phyloP scores from a whole-genome alignment of 2,888 invertebrate species.

The Scaptomyza flava region DNA sequence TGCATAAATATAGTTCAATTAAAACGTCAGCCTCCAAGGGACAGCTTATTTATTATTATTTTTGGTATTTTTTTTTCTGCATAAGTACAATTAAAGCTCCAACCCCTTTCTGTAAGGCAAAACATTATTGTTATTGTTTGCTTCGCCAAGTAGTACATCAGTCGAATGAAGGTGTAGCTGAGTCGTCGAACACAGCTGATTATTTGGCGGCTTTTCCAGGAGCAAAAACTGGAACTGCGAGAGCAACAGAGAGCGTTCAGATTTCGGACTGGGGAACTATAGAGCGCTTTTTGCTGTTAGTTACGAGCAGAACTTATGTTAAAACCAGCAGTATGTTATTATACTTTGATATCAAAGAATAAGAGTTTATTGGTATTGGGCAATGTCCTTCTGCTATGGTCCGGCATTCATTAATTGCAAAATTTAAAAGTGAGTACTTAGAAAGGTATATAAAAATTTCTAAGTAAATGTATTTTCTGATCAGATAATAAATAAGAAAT shows the following conservation, averaged over 20 bases:
- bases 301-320: conserved; percentile 14
- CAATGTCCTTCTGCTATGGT: not conserved
- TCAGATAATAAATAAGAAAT: too few relatives aligned
- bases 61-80: conserved; percentile 5
- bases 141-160: conserved; percentile 12
- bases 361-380: not conserved
- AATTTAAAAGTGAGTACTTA: not conserved
- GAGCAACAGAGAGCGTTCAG: conserved; percentile 30
- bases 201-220: conserved; percentile 64
- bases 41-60: conserved; percentile 7
- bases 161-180: conserved; percentile 15
- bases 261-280: conserved; percentile 10
- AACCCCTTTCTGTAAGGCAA: not conserved
- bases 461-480: not conserved
- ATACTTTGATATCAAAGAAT: not conserved
- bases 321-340: not conserved
- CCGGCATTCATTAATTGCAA: not conserved
- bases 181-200: conserved; percentile 51
- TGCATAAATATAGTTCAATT: conserved; percentile 55
- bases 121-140: conserved; percentile 36
- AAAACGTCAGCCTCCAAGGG: conserved; percentile 20
- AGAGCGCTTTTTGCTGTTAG: conserved; percentile 7
- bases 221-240: conserved; percentile 38
- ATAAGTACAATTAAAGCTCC: conserved; percentile 55
- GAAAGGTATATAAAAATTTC: not conserved